Conservation (phyloP, 2,888 invertebrate species). For the Troides helena region DNA sequence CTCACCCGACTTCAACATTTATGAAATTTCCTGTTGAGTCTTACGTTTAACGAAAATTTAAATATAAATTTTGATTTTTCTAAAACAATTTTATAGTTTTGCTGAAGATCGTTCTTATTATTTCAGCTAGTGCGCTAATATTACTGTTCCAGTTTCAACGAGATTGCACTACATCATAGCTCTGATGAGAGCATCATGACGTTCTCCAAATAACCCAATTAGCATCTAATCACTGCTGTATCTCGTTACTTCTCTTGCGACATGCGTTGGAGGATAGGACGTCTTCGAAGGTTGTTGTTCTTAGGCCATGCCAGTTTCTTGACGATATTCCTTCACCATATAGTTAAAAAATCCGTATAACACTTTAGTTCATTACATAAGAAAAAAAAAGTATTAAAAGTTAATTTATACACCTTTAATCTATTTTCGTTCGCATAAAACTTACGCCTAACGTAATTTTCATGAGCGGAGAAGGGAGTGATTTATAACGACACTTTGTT, state of each 20-base stretch:
- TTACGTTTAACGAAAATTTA: not conserved
- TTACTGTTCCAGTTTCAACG: too few relatives aligned
- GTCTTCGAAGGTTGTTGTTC: too few relatives aligned
- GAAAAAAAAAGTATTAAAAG: not conserved
- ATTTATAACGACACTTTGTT: constrained; percentile 19
- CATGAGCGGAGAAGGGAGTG: constrained; percentile 4
- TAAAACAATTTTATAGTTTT: not conserved
- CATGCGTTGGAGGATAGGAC: too few relatives aligned
- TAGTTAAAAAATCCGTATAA: not conserved
- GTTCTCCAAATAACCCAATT: too few relatives aligned
- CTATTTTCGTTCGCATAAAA: not conserved
- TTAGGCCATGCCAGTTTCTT: too few relatives aligned
- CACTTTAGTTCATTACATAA: not conserved
- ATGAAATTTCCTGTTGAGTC: not conserved
- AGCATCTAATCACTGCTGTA: too few relatives aligned
- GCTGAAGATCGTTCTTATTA: too few relatives aligned
- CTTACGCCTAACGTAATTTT: not conserved
- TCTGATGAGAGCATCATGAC: too few relatives aligned
- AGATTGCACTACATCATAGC: too few relatives aligned
- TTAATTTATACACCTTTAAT: not conserved
- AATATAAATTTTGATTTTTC: not conserved
- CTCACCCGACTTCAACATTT: constrained; percentile 8
- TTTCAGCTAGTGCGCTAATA: too few relatives aligned
- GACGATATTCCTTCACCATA: too few relatives aligned
- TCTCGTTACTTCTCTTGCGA: too few relatives aligned